Evolutionary conservation across 2,797 vertebrate species (phyloP).

Genomic region (Pangasius macronema): DNA sequence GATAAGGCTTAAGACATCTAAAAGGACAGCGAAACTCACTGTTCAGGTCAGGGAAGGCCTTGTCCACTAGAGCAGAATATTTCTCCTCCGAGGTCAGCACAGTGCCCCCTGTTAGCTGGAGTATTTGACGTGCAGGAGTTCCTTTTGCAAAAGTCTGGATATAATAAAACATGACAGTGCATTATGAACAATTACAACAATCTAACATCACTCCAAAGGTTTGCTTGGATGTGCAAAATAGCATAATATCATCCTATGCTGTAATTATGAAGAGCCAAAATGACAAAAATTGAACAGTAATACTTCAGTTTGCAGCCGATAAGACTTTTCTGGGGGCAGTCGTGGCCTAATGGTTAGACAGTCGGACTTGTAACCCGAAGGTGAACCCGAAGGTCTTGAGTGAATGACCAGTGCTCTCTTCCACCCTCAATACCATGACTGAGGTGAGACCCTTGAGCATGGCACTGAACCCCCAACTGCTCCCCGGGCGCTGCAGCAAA

Average conservation of each 20-base stretch:
- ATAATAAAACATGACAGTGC: not conserved
- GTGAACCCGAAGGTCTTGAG: too few species aligned
- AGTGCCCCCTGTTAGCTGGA: conserved; percentile 78
- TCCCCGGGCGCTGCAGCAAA: too few species aligned
- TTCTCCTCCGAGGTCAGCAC: conserved; percentile 82
- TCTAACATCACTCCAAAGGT: not conserved
- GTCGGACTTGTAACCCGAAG: too few species aligned
- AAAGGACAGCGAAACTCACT: conserved; percentile 69
- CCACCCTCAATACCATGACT: too few species aligned
- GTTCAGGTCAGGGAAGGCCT: conserved; percentile 79
- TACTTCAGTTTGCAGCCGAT: not conserved
- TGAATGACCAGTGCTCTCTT: too few species aligned
- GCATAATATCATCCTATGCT: not conserved
- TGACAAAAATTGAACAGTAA: not conserved
- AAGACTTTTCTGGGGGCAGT: not conserved
- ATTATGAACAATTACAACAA: not conserved
- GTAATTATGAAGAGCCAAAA: not conserved
- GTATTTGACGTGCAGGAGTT: conserved; percentile 72
- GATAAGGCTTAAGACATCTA: not conserved
- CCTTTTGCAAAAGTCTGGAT: conserved; percentile 81
- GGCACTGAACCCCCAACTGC: too few species aligned
- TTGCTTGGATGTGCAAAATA: not conserved
- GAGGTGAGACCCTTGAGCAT: too few species aligned
- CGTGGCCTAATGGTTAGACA: too few species aligned
- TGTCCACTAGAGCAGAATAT: conserved; percentile 80